Evolutionary conservation across 2,888 invertebrate genomes (phyloP).

Genomic region (Mactromeris polynyma): DNA sequence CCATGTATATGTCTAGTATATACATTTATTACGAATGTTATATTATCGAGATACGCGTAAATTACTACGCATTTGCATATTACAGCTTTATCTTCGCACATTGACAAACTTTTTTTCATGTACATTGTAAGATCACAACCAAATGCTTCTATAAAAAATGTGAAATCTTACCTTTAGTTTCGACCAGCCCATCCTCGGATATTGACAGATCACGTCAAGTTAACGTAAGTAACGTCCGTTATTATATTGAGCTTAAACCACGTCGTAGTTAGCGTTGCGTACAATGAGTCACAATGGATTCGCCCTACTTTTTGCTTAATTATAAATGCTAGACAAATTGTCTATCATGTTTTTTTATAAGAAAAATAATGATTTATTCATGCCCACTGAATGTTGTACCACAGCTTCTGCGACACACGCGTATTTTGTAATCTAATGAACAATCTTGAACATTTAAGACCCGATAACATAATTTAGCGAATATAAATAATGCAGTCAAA

Average conservation of each 20-base stretch:
- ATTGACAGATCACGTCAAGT: background rate
- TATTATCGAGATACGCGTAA: too few species aligned
- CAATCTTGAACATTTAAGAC: background rate
- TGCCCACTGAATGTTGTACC: background rate
- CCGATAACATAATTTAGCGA: background rate
- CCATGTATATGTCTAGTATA: background rate
- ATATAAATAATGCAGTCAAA: background rate
- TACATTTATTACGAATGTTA: background rate
- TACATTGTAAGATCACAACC: too few species aligned
- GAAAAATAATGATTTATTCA: background rate
- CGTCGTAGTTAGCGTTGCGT: background rate
- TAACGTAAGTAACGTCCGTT: background rate
- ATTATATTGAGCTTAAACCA: background rate
- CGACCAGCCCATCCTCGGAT: constrained; percentile 14
- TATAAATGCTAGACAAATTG: background rate
- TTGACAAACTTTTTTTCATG: background rate
- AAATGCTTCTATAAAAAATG: background rate
- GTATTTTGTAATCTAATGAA: background rate
- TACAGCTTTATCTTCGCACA: background rate
- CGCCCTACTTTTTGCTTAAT: background rate
- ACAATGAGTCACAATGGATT: background rate
- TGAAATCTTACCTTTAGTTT: constrained; percentile 25
- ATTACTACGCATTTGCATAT: background rate
- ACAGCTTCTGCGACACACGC: background rate
- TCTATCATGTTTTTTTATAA: background rate